Conservation (phyloP, 2,888 invertebrate genomes). For the Drosophila nr. perissopoda region DNA sequence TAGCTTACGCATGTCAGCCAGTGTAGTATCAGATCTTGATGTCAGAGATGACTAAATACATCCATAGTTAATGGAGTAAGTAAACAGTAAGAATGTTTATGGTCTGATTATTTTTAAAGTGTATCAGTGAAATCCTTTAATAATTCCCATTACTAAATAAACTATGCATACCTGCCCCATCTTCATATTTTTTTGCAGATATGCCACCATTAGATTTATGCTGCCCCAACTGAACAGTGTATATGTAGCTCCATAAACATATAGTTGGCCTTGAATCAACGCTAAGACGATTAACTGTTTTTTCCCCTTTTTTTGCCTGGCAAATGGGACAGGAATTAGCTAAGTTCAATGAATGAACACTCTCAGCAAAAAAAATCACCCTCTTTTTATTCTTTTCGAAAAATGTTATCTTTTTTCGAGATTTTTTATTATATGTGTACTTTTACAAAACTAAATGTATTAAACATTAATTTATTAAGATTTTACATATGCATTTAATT, state of each 20-base stretch:
- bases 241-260: neutral
- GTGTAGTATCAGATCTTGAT: neutral
- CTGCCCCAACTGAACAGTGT: neutral
- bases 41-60: neutral
- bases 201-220: neutral
- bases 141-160: neutral
- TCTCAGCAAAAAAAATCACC: neutral
- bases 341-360: neutral
- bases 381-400: no score
- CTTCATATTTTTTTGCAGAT: neutral
- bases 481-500: neutral
- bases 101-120: neutral
- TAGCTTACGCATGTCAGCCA: neutral
- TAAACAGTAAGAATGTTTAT: neutral
- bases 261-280: neutral
- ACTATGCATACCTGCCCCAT: neutral
- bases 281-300: neutral
- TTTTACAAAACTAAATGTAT: neutral
- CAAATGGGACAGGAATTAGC: constrained; percentile 1
- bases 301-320: neutral
- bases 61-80: neutral
- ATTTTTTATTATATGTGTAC: no score
- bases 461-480: neutral
- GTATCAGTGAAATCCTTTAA: neutral
- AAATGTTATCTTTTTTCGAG: neutral